Evolutionary conservation across 2,113 vertebrate species (phyloP).

Genomic region (Mus musculus): GRCm39 chr7:55457501-55458000

Average conservation of each 20-base stretch:
- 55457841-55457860: neutral
- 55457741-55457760: neutral
- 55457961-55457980: too few relatives aligned
- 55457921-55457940: neutral
- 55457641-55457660: neutral
- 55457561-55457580: neutral
- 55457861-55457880: neutral
- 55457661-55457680: neutral
- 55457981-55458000: too few relatives aligned
- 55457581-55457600: too few relatives aligned
- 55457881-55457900: neutral
- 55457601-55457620: neutral
- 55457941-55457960: too few relatives aligned
- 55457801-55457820: neutral
- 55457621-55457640: neutral
- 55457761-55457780: neutral
- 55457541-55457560: neutral
- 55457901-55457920: neutral
- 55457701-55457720: neutral
- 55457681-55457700: neutral
- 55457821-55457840: slow-evolving; percentile 4
- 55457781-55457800: neutral
- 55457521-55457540: neutral
- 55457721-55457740: neutral
- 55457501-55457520: neutral